These are phyloP conservation scores for Brevimyrus niger DNA, from an alignment of 2,113 vertebrate species.

Conservation along the genomic window DNA sequence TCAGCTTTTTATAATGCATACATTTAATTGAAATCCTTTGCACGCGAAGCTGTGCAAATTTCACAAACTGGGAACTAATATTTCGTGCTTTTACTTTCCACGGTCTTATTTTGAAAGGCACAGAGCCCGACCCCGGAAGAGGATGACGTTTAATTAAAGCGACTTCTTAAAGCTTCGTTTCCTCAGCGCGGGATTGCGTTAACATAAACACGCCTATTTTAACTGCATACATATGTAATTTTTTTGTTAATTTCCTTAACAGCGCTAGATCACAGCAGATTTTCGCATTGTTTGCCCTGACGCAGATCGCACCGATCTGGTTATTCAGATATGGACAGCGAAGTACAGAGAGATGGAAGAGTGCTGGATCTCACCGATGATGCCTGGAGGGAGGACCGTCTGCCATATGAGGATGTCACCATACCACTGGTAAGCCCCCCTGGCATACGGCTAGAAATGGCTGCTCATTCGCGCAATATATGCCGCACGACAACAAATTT, in stretches of 20 bases:
- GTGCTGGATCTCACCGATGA: constrained; percentile 94
- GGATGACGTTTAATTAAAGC: background rate
- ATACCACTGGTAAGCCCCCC: constrained; percentile 75
- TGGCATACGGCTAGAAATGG: background rate
- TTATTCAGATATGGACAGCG: constrained; percentile 79
- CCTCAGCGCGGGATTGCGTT: background rate
- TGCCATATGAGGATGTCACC: constrained; percentile 92
- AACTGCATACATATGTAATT: background rate
- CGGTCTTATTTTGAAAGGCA: constrained; percentile 11
- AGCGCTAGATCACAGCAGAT: background rate
- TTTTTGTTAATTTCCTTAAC: background rate
- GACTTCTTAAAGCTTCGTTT: background rate
- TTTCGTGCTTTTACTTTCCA: background rate
- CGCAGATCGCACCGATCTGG: background rate
- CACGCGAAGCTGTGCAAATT: background rate
- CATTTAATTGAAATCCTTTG: background rate
- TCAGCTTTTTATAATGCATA: background rate
- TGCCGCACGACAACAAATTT: background rate
- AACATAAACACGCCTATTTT: background rate
- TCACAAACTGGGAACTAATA: background rate
- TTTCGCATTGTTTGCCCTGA: background rate
- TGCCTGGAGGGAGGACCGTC: constrained; percentile 89
- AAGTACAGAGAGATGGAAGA: constrained; percentile 88
- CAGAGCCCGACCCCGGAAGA: background rate
- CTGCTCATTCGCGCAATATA: background rate